Evolutionary conservation across 2,888 invertebrate genomes (phyloP), one percentile per base, ranked within the genome.

Genomic region (Spilosoma lubricipeda): DNA sequence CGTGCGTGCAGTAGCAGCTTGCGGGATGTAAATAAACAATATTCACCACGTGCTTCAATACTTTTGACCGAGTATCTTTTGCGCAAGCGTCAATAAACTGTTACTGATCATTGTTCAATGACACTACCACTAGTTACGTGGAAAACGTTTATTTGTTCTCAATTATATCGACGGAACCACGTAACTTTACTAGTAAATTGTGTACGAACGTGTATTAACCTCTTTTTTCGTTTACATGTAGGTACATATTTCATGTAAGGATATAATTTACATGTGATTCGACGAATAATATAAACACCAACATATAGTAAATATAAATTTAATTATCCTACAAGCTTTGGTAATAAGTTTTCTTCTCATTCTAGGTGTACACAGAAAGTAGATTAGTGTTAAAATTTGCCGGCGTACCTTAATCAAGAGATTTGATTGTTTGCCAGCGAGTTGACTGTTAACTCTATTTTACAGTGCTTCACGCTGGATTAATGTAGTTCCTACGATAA

Each of bases 11-110:
- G 80, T 82, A 81, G 80, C 82, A 81, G 75, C 85, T 75, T 74
- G 78, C 80, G 86, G 85, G 79, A 89, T 88, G 90, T 90, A 90
- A 91, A 92, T 91, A 90, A 90, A 90, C 89, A 90, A 77, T 79
- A 75, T 78, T 79, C 76, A 84, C 85, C 87, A 89, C 87, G 90
- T 89, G 88, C 75, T 48, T 78, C 73, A 75, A 72, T 76, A 71
- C 59, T 80, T 80, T 67, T 72, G 67, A 70, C 70, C 71, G 67
- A 63, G 48, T 23, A 63, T 52, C 27, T 64, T 77, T 67, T 75
- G 78, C 80, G 84, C 84, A 80, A 74, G 82, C 83, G 80, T 77
- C 78, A 75, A 77, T 73, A 70, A 70, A 71, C 73, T 67, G 76
- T 80, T 67, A 76, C 42, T 72, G 72, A 80, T 76, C 72, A 75